phyloP scores from a whole-genome alignment of 1,140 invertebrate species.

The Drosophila kanapiae region DNA sequence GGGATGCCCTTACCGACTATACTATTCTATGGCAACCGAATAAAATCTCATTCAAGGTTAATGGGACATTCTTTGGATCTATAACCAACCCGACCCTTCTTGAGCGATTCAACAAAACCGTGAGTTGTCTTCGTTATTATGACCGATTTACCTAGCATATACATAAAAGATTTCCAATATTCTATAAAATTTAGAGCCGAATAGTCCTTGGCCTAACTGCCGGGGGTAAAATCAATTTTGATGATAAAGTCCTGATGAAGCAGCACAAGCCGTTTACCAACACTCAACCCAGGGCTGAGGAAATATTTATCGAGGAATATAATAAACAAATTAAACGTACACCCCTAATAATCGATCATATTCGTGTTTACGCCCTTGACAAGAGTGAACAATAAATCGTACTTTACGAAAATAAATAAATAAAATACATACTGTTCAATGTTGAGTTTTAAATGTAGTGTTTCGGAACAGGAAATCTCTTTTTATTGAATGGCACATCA shows the following conservation, averaged over 20 bases:
- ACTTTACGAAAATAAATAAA: not conserved
- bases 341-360: constrained; percentile 31
- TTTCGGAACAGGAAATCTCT: not conserved
- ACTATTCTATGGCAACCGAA: constrained; percentile 88
- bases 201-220: constrained; percentile 1
- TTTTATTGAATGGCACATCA: constrained; percentile 11
- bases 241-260: not conserved
- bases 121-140: not conserved
- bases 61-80: constrained; percentile 25
- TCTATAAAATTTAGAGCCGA: not conserved
- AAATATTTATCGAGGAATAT: not conserved
- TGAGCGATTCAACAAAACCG: not conserved
- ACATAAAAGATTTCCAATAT: not conserved
- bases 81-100: not conserved
- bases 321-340: not conserved
- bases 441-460: not conserved
- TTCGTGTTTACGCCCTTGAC: constrained; percentile 40
- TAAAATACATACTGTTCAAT: too few relatives aligned
- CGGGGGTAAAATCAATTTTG: not conserved
- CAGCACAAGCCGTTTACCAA: not conserved
- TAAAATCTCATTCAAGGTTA: constrained; percentile 85
- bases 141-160: not conserved
- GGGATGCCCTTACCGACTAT: constrained; percentile 88
- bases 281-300: not conserved
- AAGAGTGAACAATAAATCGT: constrained; percentile 6